Conservation (phyloP, 2,113 vertebrate genomes). For the Trogon surrucura region DNA sequence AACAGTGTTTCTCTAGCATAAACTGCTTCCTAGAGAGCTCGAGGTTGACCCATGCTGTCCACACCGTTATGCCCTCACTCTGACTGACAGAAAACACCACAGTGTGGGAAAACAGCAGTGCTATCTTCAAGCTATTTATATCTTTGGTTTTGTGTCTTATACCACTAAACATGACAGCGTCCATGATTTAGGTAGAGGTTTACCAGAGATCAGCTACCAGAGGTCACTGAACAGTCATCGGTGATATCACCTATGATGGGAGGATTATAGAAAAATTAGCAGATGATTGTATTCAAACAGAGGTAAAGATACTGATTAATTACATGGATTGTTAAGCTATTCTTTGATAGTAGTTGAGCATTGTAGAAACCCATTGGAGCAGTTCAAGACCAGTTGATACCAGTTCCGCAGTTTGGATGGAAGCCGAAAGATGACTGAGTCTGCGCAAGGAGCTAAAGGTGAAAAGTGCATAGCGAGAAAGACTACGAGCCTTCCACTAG, state of each 20-base stretch:
- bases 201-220: neutral
- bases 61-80: rapidly evolving
- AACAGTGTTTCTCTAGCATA: neutral
- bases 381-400: no score
- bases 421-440: no score
- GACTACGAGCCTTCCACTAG: no score
- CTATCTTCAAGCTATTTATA: neutral
- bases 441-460: no score
- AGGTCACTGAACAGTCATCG: neutral
- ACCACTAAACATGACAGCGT: neutral
- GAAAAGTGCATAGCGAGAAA: no score
- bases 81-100: neutral
- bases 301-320: no score
- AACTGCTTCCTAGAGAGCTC: neutral
- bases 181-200: neutral
- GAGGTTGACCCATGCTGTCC: neutral
- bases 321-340: no score
- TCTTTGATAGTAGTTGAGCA: no score
- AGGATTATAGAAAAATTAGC: no score
- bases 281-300: no score
- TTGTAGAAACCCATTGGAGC: no score
- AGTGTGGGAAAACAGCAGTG: neutral
- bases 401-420: no score
- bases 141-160: neutral
- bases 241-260: neutral